Evolutionary conservation across 2,797 vertebrate genomes (phyloP), one percentile per base, ranked within the genome.

Genomic region (Chelidonichthys spinosus): DNA sequence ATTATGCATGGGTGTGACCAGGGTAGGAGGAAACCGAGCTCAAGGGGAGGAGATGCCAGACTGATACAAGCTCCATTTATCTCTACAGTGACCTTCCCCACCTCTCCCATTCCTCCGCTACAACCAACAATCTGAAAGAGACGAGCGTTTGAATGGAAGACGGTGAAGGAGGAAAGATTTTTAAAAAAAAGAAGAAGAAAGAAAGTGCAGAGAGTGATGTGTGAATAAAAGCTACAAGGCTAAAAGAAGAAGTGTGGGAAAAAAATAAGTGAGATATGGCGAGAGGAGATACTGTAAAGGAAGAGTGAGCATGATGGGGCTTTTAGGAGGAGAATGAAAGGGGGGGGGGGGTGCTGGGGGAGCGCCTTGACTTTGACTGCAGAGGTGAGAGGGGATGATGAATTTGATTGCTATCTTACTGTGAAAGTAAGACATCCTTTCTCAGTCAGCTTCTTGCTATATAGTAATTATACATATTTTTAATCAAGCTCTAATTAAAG

Each of bases 31-130:
- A 83, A 85, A 85, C 82, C 59, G 85, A 85, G 85, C 78, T 79
- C 76, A 44, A 76, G 67, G 59, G 63, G 60, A 76, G 77, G 62
- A 85, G 84, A 86, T 86, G 76, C 74, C 67, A 83, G 83, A 82
- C 75, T 50, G 81, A 87, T 88, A 76, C 76, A 76, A 79, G 54
- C 53, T 75, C 61, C 71, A 72, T 79, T 90, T 84, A 85, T 89
- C 84, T 83, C 76, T 18, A 63, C 60, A 49, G 62, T 84, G 85
- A 87, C 87, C 83, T 89, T 83, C 76, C 69, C 63, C 42, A 72
- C 37, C 47, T 71, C 54, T 66, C 44, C 58, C 37, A 58, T 72
- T 59, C 72, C 75, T 77, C 53, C 0, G 9, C 66, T 70, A 25
- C 78, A 75, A 67, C 46, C 44, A 64, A 35, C 15, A 46, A 39